A percentile compares a stretch with the other conserved stretches of the same genome.
Conservation (phyloP, 2,797 vertebrate genomes). For the Columba guinea region DNA sequence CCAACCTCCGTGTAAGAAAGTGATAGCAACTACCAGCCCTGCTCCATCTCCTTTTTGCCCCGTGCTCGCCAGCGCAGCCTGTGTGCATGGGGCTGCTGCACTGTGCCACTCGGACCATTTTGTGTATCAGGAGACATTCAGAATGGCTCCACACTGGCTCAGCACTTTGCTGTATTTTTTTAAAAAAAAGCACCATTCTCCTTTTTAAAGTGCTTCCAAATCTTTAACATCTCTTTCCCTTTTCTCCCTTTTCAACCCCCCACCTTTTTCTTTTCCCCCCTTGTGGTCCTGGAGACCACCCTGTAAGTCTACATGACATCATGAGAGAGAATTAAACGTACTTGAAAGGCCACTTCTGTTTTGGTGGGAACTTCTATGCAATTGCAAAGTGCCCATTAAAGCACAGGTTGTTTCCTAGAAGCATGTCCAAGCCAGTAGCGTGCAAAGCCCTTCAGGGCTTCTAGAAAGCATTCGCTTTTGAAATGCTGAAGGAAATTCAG, state of each 20-base stretch:
- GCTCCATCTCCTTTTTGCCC: not conserved
- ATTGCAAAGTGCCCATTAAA: conserved; percentile 74
- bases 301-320: conserved; percentile 65
- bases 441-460: conserved; percentile 61
- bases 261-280: not conserved
- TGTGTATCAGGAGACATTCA: not conserved
- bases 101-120: not conserved
- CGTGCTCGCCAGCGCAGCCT: not conserved
- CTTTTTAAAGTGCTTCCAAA: conserved; percentile 58
- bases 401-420: conserved; percentile 69
- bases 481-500: conserved; percentile 68
- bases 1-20: not conserved
- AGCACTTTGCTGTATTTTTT: not conserved
- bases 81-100: not conserved
- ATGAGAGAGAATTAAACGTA: conserved; percentile 61
- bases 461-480: conserved; percentile 71
- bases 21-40: not conserved
- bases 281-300: conserved; percentile 59
- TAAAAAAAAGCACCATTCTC: not conserved
- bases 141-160: not conserved
- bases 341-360: conserved; percentile 69
- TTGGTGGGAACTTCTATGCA: conserved; percentile 61
- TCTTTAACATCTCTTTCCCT: conserved; percentile 21
- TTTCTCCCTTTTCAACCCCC: conserved; percentile 47
- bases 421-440: conserved; percentile 69